These are phyloP conservation scores for Burhinus bistriatus DNA, from an alignment of 2,113 vertebrate species.

Conservation along the genomic window DNA sequence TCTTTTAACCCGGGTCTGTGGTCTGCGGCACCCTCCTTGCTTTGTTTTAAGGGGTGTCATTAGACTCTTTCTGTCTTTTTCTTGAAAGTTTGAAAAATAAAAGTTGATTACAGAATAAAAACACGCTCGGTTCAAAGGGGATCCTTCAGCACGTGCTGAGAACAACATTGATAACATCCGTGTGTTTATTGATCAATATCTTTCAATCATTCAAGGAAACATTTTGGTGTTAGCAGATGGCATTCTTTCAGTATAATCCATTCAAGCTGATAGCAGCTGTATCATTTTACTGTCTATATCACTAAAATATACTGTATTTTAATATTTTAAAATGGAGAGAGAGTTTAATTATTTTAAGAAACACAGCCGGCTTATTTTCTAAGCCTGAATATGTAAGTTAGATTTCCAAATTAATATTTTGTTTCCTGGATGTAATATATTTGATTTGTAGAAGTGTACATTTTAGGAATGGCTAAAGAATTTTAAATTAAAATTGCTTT, in stretches of 20 bases:
- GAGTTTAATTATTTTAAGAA: not conserved
- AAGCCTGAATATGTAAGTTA: not conserved
- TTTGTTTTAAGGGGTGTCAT: not conserved
- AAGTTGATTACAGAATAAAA: not conserved
- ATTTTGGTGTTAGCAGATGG: not conserved
- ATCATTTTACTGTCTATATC: not conserved
- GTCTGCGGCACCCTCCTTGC: not conserved
- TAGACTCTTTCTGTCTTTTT: not conserved
- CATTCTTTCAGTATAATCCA: not conserved
- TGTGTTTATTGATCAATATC: not conserved
- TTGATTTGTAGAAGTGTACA: not conserved
- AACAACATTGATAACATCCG: not conserved
- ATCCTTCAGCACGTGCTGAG: not conserved
- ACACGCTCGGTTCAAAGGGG: fast-evolving
- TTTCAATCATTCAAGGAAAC: not conserved
- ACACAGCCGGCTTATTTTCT: not conserved
- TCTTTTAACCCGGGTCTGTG: not conserved
- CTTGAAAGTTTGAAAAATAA: not conserved
- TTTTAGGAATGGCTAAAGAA: not conserved
- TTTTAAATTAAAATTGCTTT: not conserved
- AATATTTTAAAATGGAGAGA: not conserved
- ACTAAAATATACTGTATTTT: not conserved
- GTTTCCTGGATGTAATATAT: not conserved
- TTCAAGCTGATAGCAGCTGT: not conserved
- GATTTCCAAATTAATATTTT: conserved; percentile 1